These are phyloP conservation scores for Prosapia bicincta DNA, from an alignment of 2,888 invertebrate species.

Conservation along the genomic window DNA sequence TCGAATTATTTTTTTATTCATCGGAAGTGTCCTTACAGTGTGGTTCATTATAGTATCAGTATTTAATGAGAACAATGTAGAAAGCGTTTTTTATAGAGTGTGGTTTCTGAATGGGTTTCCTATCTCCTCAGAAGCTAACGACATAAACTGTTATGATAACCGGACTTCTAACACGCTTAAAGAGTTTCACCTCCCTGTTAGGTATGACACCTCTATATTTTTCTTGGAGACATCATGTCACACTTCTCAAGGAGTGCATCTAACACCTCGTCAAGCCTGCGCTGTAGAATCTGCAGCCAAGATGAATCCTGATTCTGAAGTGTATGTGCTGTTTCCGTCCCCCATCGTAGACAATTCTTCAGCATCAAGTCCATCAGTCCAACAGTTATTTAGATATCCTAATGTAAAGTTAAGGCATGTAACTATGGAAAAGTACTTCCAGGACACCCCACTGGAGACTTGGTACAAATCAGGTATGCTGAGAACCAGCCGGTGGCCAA, in stretches of 20 bases:
- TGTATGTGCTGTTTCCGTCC: constrained; percentile 46
- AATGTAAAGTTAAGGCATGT: constrained; percentile 35
- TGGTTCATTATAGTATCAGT: neutral
- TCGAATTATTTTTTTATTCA: neutral
- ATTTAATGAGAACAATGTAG: too few species aligned
- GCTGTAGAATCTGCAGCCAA: constrained; percentile 65
- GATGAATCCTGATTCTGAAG: constrained; percentile 55
- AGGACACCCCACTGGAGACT: constrained; percentile 55
- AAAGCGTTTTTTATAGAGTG: neutral
- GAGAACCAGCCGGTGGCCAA: constrained; percentile 53
- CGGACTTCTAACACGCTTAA: neutral
- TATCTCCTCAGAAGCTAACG: constrained; percentile 15
- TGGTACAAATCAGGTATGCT: constrained; percentile 52
- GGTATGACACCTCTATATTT: constrained; percentile 53
- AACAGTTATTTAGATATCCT: constrained; percentile 5
- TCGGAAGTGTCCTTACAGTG: neutral
- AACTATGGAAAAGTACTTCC: constrained; percentile 39
- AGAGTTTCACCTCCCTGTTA: constrained; percentile 4
- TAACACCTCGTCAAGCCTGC: constrained; percentile 51
- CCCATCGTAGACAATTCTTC: constrained; percentile 29
- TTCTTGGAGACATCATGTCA: constrained; percentile 65
- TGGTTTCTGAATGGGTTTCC: constrained; percentile 10
- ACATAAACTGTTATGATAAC: constrained; percentile 30
- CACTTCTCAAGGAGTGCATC: constrained; percentile 35
- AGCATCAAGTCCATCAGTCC: neutral